These are phyloP conservation scores for Zhuqinia jingwanae DNA, from an alignment of 2,888 invertebrate genomes.

Conservation along the genomic window DNA sequence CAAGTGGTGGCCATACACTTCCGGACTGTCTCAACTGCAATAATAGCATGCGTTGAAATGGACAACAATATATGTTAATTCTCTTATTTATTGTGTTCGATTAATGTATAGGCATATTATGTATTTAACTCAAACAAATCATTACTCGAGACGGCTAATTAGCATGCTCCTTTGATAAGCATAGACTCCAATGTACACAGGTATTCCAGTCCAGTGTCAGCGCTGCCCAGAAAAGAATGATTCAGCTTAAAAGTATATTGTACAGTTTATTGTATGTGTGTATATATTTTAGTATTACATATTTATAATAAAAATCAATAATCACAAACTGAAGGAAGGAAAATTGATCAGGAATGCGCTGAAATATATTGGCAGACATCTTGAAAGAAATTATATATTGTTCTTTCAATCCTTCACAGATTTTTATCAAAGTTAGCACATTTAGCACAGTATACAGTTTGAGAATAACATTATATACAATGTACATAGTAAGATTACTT, in stretches of 20 bases:
- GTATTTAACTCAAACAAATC: not conserved
- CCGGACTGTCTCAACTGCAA: not conserved
- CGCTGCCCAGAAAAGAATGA: not conserved
- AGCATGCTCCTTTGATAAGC: not conserved
- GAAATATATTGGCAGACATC: not conserved
- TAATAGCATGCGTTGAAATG: not conserved
- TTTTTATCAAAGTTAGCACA: no score
- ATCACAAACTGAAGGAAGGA: no score
- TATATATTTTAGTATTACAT: not conserved
- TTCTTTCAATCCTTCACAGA: no score
- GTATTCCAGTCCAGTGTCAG: not conserved
- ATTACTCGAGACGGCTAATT: not conserved
- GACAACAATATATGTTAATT: not conserved
- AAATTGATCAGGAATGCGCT: no score
- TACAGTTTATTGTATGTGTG: not conserved
- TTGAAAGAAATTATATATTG: no score
- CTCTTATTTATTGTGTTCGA: conserved; percentile 44
- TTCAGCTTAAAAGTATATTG: not conserved
- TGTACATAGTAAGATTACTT: not conserved
- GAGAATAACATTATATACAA: not conserved
- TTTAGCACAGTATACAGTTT: not conserved
- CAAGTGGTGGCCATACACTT: no score
- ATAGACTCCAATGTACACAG: no score
- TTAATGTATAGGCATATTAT: conserved; percentile 12
- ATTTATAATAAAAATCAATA: not conserved